Evolutionary conservation across 2,113 vertebrate genomes (phyloP), one percentile per base, ranked within the genome.

Genomic region (Aramus guarauna): DNA sequence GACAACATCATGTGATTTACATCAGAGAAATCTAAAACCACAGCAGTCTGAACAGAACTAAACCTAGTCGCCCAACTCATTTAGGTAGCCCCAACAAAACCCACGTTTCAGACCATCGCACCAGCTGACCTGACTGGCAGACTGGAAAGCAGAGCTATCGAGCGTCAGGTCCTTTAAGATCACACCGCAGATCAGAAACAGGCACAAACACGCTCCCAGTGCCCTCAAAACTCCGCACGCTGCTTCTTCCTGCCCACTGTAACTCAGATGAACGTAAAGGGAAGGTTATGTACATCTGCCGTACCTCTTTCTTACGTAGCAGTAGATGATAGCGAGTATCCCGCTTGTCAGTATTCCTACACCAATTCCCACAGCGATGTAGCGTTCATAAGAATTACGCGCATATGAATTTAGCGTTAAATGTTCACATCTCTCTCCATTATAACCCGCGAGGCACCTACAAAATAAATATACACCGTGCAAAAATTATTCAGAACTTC

Each of bases 371-470:
- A 98, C 94, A 36, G 98, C 98, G 62, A 98, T 98, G 85, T 98
- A 98, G 80, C 97, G 98, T 41, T 98, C 98, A 1, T 98, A 97
- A 68, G 97, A 97, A 87, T 98, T 96, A 69, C 95, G 95, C 4
- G 97, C 96, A 4, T 98, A 98, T 2, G 98, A 97, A 50, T 98
- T 98, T 36, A 98, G 91, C 8, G 97, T 97, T 89, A 98, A 77
- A 56, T 98, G 98, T 64, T 98, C 98, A 95, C 98, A 98, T 36
- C 98, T 98, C 95, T 98, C 98, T 83, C 98, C 98, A 55, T 97
- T 98, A 62, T 98, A 98, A 68, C 98, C 98, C 45, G 98, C 97
- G 13, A 97, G 97, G 91, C 98, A 98, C 91, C 98, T 98, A 92
- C 37, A 91, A 94, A 88, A 83, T 26, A 96, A 90, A 93, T 2